Evolutionary conservation across 2,888 invertebrate species (phyloP).

Genomic region (Standfussiana lucernea): DNA sequence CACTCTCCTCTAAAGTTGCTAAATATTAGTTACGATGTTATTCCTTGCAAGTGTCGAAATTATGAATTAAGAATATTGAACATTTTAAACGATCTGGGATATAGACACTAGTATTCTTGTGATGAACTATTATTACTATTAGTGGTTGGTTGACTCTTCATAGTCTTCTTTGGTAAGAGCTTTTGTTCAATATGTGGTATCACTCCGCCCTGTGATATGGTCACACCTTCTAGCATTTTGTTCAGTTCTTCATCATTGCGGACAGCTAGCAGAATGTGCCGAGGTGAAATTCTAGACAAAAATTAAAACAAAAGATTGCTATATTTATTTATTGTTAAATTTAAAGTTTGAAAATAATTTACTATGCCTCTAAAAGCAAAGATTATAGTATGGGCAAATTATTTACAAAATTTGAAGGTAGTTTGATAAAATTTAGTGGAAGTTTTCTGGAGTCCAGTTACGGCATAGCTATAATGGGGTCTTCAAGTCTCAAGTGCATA

Average conservation of each 20-base stretch:
- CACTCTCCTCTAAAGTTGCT: too few relatives aligned
- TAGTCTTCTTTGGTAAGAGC: constrained; percentile 93
- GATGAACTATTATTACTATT: constrained; percentile 67
- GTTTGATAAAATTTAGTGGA: background rate
- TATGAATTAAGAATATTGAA: background rate
- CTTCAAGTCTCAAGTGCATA: background rate
- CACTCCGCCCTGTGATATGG: constrained; percentile 96
- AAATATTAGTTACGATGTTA: too few relatives aligned
- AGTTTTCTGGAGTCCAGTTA: background rate
- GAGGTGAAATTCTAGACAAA: constrained; percentile 92
- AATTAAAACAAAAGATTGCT: background rate
- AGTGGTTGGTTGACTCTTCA: constrained; percentile 45
- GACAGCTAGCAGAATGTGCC: constrained; percentile 95
- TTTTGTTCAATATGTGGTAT: constrained; percentile 95
- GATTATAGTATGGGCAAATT: background rate
- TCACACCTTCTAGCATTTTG: constrained; percentile 94
- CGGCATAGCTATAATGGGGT: background rate
- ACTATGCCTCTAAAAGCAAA: background rate
- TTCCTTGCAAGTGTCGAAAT: too few relatives aligned
- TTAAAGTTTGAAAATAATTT: background rate
- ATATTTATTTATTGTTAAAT: background rate
- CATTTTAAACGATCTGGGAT: background rate
- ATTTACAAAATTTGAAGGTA: background rate
- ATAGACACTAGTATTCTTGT: constrained; percentile 72
- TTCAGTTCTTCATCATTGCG: constrained; percentile 96